Evolutionary conservation across 2,113 vertebrate genomes (phyloP).

Genomic region (Melospiza melodia): DNA sequence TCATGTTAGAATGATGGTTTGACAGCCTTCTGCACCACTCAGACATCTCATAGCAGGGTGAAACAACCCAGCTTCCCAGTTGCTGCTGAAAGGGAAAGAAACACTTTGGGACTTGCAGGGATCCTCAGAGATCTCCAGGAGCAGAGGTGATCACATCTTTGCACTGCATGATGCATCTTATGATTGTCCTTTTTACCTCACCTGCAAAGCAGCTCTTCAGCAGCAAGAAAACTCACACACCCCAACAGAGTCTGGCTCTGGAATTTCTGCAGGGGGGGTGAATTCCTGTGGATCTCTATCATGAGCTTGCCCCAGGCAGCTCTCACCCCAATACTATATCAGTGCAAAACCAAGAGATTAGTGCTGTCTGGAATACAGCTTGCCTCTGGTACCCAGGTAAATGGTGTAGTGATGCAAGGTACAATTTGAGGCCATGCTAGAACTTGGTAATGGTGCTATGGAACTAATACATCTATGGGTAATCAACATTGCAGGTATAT

Average conservation of each 20-base stretch:
- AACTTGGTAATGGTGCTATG: not conserved
- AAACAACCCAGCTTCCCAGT: not conserved
- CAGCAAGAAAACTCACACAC: not conserved
- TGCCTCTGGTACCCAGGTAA: not conserved
- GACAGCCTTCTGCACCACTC: not conserved
- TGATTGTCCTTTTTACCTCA: not conserved
- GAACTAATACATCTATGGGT: not conserved
- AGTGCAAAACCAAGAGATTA: not conserved
- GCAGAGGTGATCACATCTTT: not conserved
- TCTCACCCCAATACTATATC: not conserved
- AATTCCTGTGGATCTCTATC: not conserved
- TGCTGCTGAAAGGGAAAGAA: not conserved
- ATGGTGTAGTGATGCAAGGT: not conserved
- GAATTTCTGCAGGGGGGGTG: not conserved
- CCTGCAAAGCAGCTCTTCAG: not conserved
- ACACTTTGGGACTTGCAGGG: not conserved
- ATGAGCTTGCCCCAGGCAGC: not conserved
- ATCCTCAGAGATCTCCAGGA: not conserved
- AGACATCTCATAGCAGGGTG: not conserved
- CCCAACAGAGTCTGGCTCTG: accelerated
- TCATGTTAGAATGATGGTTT: not conserved
- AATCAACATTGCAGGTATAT: not conserved
- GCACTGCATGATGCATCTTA: not conserved
- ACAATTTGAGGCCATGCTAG: not conserved
- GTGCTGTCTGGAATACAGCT: not conserved